Conservation (phyloP, 1,140 invertebrate genomes). For the Apis florea region DNA sequence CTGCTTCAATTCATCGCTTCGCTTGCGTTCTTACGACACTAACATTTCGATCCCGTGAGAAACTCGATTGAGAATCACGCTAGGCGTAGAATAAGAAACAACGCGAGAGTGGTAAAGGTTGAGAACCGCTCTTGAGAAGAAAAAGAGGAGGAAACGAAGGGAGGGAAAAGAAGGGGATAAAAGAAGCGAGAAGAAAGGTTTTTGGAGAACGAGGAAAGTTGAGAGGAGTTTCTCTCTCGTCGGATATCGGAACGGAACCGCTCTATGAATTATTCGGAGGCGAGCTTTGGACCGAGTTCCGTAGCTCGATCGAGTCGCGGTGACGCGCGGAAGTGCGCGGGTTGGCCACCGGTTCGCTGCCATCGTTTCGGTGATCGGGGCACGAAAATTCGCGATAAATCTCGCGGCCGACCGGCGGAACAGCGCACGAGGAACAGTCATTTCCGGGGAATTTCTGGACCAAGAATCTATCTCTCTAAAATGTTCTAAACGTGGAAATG, state of each 20-base stretch:
- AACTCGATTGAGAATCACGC: too few species aligned
- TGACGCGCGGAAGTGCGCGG: constrained; percentile 15
- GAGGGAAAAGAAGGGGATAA: too few species aligned
- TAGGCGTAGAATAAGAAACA: too few species aligned
- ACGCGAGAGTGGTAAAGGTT: too few species aligned
- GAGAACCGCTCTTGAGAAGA: too few species aligned
- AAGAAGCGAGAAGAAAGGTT: neutral
- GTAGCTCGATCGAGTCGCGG: constrained; percentile 7
- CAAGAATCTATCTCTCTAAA: neutral
- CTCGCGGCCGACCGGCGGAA: constrained; percentile 60
- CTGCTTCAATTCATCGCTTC: too few species aligned
- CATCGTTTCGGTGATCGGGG: constrained; percentile 43
- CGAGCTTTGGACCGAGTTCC: neutral
- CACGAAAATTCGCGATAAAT: constrained; percentile 66
- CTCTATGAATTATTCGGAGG: constrained; percentile 11
- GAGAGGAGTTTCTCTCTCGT: neutral
- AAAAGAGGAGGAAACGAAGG: too few species aligned
- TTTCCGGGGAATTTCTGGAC: constrained; percentile 61
- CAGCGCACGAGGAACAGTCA: constrained; percentile 60
- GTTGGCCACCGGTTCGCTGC: neutral
- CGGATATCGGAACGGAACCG: neutral
- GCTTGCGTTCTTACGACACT: too few species aligned
- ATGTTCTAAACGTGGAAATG: too few species aligned
- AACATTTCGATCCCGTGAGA: too few species aligned
- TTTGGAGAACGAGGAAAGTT: neutral